These are phyloP conservation scores for Myzus persicae DNA, from an alignment of 1,140 invertebrate species.

Conservation along the genomic window DNA sequence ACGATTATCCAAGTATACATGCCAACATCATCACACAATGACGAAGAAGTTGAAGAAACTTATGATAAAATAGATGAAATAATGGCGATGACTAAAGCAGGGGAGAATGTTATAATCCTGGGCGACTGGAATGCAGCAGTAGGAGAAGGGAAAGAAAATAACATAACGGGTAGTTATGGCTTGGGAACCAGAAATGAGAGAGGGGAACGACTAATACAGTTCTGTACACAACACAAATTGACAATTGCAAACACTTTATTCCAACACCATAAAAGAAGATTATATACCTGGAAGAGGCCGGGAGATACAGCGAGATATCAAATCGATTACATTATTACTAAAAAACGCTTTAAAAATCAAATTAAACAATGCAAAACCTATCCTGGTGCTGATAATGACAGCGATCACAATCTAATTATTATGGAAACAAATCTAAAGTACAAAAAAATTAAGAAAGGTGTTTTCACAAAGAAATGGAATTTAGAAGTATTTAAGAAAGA, in stretches of 20 bases:
- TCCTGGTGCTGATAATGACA: conserved; percentile 14
- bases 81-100: conserved; percentile 36
- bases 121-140: conserved; percentile 35
- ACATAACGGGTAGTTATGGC: conserved; percentile 30
- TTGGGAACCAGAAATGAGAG: conserved; percentile 42
- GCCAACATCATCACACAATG: conserved; percentile 23
- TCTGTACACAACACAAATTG: conserved; percentile 38
- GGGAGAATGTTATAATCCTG: conserved; percentile 41
- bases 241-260: conserved; percentile 59
- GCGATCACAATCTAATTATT: background rate
- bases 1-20: conserved; percentile 51
- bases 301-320: conserved; percentile 63
- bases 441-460: conserved; percentile 28
- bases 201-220: conserved; percentile 47
- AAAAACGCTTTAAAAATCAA: conserved; percentile 56
- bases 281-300: conserved; percentile 64
- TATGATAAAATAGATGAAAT: conserved; percentile 37
- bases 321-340: conserved; percentile 63
- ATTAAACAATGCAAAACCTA: conserved; percentile 8
- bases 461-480: background rate
- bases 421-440: conserved; percentile 33
- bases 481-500: conserved; percentile 39
- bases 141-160: conserved; percentile 11
- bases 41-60: conserved; percentile 12
- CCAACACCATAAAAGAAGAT: conserved; percentile 61